These are phyloP conservation scores for Patella depressa DNA, from an alignment of 2,888 invertebrate species.

Conservation along the genomic window DNA sequence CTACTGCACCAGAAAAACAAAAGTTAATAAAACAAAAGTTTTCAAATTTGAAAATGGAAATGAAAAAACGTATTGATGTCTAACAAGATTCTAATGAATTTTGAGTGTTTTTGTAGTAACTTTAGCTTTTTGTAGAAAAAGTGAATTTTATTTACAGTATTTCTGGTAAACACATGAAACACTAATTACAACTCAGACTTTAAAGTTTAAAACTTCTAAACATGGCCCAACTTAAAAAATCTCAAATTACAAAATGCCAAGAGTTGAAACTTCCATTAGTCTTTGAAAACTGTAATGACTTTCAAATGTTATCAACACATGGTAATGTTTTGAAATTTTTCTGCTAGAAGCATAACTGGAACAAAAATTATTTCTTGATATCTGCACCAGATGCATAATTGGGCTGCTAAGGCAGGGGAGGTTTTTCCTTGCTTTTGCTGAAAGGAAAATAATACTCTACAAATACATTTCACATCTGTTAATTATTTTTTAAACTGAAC, in stretches of 20 bases:
- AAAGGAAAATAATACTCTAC: neutral
- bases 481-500: slow-evolving; percentile 3
- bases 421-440: neutral
- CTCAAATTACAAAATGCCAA: slow-evolving; percentile 9
- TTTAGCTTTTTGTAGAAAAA: slow-evolving; percentile 2
- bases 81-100: neutral
- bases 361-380: slow-evolving; percentile 10
- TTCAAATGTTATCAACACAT: slow-evolving; percentile 7
- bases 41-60: too few relatives aligned
- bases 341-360: slow-evolving; percentile 9
- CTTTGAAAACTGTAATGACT: slow-evolving; percentile 8
- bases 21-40: too few relatives aligned
- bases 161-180: slow-evolving; percentile 1
- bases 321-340: slow-evolving; percentile 10
- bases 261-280: slow-evolving; percentile 10
- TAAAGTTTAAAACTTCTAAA: slow-evolving; percentile 6
- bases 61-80: neutral
- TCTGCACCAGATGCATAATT: slow-evolving; percentile 4
- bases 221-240: slow-evolving; percentile 5
- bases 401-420: slow-evolving; percentile 1
- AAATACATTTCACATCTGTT: neutral
- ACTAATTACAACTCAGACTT: slow-evolving; percentile 13
- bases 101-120: slow-evolving; percentile 4
- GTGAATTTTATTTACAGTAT: slow-evolving; percentile 13
- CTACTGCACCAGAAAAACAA: too few relatives aligned